phyloP scores from a whole-genome alignment of 2,113 vertebrate species.

The Gavia stellata region DNA sequence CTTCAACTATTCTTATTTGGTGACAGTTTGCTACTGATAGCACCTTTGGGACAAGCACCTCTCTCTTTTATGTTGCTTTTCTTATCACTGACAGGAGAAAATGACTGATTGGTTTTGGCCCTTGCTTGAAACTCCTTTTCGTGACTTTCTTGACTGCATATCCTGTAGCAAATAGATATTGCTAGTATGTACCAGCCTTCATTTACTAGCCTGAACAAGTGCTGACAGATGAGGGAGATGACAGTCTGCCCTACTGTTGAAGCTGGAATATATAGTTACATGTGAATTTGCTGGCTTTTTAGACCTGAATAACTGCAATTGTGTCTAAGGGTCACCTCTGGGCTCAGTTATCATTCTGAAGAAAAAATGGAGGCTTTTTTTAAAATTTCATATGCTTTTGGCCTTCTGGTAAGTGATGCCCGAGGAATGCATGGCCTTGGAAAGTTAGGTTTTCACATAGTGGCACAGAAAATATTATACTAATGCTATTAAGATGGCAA shows the following conservation, averaged over 20 bases:
- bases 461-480: neutral
- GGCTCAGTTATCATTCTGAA: conserved; percentile 47
- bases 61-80: conserved; percentile 71
- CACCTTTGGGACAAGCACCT: conserved; percentile 77
- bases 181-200: conserved; percentile 76
- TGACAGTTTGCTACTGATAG: conserved; percentile 75
- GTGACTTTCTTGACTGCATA: conserved; percentile 67
- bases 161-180: conserved; percentile 82
- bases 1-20: conserved; percentile 54
- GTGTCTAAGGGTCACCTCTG: conserved; percentile 50
- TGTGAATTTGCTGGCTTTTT: conserved; percentile 58
- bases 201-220: conserved; percentile 82
- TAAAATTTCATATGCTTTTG: neutral
- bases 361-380: conserved; percentile 7
- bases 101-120: conserved; percentile 81
- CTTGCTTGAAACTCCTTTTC: conserved; percentile 75
- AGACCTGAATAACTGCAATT: conserved; percentile 51
- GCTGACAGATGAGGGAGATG: conserved; percentile 83
- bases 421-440: conserved; percentile 9
- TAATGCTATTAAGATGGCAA: neutral
- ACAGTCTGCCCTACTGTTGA: conserved; percentile 77
- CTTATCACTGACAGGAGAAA: conserved; percentile 78
- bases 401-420: conserved; percentile 33
- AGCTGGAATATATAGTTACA: conserved; percentile 80
- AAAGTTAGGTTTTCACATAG: conserved; percentile 9